A percentile compares a stretch with the other conserved stretches of the same genome.
Conservation (phyloP, 2,797 vertebrate species). For the Platalea minor region DNA sequence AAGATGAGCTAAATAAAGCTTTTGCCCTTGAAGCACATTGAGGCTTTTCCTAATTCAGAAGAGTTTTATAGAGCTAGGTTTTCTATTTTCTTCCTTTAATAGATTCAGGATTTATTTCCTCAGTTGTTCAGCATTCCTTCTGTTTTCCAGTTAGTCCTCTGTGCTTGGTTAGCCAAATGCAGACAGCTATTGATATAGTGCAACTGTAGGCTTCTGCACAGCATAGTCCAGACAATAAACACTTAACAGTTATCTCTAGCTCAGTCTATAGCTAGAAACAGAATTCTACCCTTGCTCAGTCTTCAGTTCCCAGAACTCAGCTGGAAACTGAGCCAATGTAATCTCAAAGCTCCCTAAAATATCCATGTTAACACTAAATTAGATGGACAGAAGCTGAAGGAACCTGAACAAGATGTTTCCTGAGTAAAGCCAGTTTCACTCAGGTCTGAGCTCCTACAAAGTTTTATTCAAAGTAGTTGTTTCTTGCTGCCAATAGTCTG, state of each 20-base stretch:
- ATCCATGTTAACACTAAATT: not conserved
- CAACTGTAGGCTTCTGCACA: not conserved
- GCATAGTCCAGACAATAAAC: not conserved
- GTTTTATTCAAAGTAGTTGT: not conserved
- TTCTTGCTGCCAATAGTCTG: not conserved
- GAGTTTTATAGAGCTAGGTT: not conserved
- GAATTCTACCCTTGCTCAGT: not conserved
- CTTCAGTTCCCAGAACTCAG: constrained; percentile 7
- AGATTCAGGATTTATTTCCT: constrained; percentile 32
- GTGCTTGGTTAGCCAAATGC: not conserved
- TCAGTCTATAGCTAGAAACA: not conserved
- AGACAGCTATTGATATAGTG: not conserved
- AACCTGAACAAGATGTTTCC: not conserved
- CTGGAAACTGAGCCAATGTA: not conserved
- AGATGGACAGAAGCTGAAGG: not conserved
- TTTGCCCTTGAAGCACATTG: not conserved
- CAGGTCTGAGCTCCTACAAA: not conserved
- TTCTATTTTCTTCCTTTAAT: constrained; percentile 32
- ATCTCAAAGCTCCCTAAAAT: not conserved
- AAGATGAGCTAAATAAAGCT: not conserved
- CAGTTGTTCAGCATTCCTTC: not conserved
- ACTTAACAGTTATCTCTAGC: constrained; percentile 9
- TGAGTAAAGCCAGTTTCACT: not conserved
- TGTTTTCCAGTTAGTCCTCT: not conserved
- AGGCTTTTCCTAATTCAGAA: not conserved